Evolutionary conservation across 2,888 invertebrate species (phyloP).

Genomic region (Noctua fimbriata): DNA sequence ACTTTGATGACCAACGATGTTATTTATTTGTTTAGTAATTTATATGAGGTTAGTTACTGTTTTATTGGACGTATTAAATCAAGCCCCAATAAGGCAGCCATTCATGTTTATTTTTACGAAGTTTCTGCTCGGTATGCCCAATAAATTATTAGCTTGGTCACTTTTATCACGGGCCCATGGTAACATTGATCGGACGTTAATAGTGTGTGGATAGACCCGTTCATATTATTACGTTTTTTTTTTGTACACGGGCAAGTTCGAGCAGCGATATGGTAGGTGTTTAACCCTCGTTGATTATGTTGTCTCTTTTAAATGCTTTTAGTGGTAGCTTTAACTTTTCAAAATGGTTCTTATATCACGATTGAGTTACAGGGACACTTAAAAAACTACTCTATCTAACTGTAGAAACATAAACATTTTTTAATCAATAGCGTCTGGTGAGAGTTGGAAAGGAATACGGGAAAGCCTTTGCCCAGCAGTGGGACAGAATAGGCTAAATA

Average conservation of each 20-base stretch:
- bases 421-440: background rate
- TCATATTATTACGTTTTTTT: conserved; percentile 48
- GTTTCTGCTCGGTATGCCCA: conserved; percentile 89
- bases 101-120: conserved; percentile 90
- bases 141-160: conserved; percentile 90
- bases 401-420: background rate
- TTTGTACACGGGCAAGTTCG: conserved; percentile 34
- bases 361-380: background rate
- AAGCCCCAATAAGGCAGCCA: conserved; percentile 90
- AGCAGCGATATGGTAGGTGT: conserved; percentile 42
- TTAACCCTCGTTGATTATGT: conserved; percentile 45
- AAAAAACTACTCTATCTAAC: background rate
- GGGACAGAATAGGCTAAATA: too few species aligned
- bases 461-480: too few species aligned
- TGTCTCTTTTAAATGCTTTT: conserved; percentile 38
- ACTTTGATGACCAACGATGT: conserved; percentile 88
- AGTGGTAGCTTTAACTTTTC: background rate
- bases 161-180: conserved; percentile 88
- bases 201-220: conserved; percentile 76
- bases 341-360: background rate
- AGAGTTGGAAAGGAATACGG: too few species aligned
- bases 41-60: conserved; percentile 91
- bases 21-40: conserved; percentile 91
- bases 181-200: conserved; percentile 84
- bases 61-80: conserved; percentile 90